Evolutionary conservation across 2,113 vertebrate genomes (phyloP).

Genomic region (Cavia porcellus): DNA sequence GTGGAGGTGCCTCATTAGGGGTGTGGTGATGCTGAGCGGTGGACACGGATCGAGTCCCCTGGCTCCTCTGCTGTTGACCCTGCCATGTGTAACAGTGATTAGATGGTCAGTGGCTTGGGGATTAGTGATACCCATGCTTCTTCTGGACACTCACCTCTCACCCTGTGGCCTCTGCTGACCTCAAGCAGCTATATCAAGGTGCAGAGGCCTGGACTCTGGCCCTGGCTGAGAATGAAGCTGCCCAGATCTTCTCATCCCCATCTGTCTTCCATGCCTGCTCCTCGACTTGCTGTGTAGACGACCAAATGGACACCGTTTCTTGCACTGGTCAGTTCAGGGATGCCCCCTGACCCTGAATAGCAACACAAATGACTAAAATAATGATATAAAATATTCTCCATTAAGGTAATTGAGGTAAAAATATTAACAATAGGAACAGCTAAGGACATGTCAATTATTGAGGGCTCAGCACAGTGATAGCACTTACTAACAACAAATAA

Average conservation of each 20-base stretch:
- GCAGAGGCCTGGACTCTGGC: neutral
- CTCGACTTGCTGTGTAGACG: neutral
- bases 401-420: neutral
- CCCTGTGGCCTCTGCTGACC: fast-evolving
- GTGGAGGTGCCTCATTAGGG: neutral
- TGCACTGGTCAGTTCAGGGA: neutral
- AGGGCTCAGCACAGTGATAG: neutral
- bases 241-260: fast-evolving
- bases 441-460: neutral
- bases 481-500: neutral
- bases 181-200: fast-evolving
- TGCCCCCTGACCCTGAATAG: neutral
- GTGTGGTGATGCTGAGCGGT: neutral
- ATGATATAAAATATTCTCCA: neutral
- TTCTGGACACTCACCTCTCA: fast-evolving
- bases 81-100: neutral
- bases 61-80: neutral
- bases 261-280: fast-evolving
- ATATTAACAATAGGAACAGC: neutral
- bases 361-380: neutral
- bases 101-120: neutral
- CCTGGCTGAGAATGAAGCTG: too few relatives aligned
- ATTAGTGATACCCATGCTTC: neutral
- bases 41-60: neutral
- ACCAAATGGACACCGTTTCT: fast-evolving